Percentiles rank a stretch among this genome's conserved stretches.
Conservation (phyloP, 2,888 invertebrate species). For the Epinotia demarniana region DNA sequence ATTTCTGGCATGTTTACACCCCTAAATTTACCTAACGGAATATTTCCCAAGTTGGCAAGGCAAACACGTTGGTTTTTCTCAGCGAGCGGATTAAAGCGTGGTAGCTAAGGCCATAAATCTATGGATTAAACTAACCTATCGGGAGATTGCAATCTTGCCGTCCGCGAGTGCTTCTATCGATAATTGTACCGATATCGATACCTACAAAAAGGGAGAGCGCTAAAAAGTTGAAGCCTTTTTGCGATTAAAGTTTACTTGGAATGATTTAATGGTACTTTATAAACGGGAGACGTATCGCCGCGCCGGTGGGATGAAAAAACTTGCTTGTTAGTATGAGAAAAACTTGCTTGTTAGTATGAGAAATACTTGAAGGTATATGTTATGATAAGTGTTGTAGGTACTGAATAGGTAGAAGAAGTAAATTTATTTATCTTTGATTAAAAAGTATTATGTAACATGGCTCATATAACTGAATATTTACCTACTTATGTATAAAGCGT, state of each 20-base stretch:
- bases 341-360: conserved; percentile 26
- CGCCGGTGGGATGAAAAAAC: conserved; percentile 26
- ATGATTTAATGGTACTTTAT: conserved; percentile 43
- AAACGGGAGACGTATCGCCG: conserved; percentile 21
- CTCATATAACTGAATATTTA: no score
- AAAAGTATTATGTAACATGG: conserved; percentile 1
- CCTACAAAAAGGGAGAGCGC: conserved; percentile 58
- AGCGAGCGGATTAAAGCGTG: conserved; percentile 71
- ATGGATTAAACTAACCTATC: conserved; percentile 79
- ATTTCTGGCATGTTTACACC: conserved; percentile 40
- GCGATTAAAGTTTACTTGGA: conserved; percentile 41
- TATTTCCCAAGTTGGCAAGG: conserved; percentile 44
- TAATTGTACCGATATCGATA: conserved; percentile 78
- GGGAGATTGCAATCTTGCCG: conserved; percentile 75
- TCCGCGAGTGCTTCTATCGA: conserved; percentile 69
- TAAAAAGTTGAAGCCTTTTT: conserved; percentile 42
- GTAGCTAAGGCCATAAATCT: conserved; percentile 76
- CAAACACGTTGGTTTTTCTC: conserved; percentile 63
- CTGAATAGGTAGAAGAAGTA: background rate
- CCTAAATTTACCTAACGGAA: conserved; percentile 40
- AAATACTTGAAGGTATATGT: conserved; percentile 5
- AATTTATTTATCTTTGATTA: background rate
- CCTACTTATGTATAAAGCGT: background rate
- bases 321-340: conserved; percentile 25
- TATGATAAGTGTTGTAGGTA: conserved; percentile 1